Base-by-base conservation (phyloP, 2,888 invertebrate species). In the Tigriopus californicus region DNA sequence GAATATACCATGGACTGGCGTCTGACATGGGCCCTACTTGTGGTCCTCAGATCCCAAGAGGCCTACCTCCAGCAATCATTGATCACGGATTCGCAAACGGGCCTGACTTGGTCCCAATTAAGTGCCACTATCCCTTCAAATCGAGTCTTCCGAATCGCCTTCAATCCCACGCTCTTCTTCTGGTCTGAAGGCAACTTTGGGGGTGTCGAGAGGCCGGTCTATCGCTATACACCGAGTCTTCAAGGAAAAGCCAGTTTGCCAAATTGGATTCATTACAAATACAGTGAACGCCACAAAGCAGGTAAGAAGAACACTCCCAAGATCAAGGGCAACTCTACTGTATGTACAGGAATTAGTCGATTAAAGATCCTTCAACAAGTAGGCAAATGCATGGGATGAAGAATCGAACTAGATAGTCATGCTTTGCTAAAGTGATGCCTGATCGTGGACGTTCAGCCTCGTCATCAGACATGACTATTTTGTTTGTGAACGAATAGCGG, bases 221-320 rank as follows among this genome's bases (percentile, higher is more conserved):
- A 85, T 70, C 80, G 83, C 63, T 54, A 54, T 33, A 15, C 18
- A 6, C 80, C 85, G 0, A 81, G 86, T 0, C 69, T 89, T 61
- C 70, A 79, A 56, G 80, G 82, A 63, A 80, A 83, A 63, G 89
- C 90, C 0, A 89, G 90, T 70, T 73, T 90, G 47, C 90, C 90
- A 0, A 74, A 80, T 3, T 90, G 90, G 90, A 79, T 90, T 63
- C 79, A 83, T 58, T 89, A 86, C 68, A 80, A 82, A 62, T 87
- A 85, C 69, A 87, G 86, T 65, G 76, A 79, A n/a, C 75, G 79
- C 62, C 81, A 84, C 66, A 80, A 81, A 65, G 78, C 79, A 1
- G 89, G 88, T 54, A 41, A 54, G 20, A 22, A 13, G 4, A n/a
- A n/a, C n/a, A n/a, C n/a, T 33, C 33, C 33, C 33, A 33, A 33